Evolutionary conservation across 1,140 invertebrate species (phyloP), one percentile per base, ranked within the genome.

Genomic region (Diorhabda carinulata): DNA sequence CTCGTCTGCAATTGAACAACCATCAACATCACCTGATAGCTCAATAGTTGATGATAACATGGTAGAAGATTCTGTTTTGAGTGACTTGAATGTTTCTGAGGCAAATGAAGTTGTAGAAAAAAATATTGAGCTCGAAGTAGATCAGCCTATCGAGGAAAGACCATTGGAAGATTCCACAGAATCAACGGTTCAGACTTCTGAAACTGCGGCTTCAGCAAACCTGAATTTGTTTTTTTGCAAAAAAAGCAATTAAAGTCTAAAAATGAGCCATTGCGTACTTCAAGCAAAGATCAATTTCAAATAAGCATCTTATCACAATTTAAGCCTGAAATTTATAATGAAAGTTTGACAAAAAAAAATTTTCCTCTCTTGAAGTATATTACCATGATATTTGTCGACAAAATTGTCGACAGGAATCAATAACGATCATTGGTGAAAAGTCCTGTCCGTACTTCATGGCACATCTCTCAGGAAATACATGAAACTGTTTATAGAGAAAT

Each of bases 181-280:
- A 72, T 52, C 71, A 72, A 70, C 68, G 44, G 65, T 67, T 72
- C 71, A 62, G 59, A 44, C 68, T 72, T 70, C 71, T 60, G 69
- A 72, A 64, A 61, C 68, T 44, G 71, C 62, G 42, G 71, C 8
- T 73, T 47, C 66, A 73, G 59, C 70, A 58, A 72, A 69, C 59
- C 10, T 59, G 59, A 72, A 73, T 69, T 71, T 72, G 47, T 72
- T 64, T 60, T 71, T 72, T 72, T 72, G 71, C 68, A 69, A 71
- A 65, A 25, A 25, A 68, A 68, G 57, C 57, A 70, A 56, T 56
- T 68, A 47, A 3, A 45, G 58, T 72, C 64, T 57, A 70, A 68
- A 52, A 70, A 56, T 70, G 68, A 72, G 68, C 25, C 25, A 25
- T 25, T 25, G 25, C 25, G 25, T 25, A 25, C 25, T 25, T 25